Base-by-base conservation (phyloP, 2,797 vertebrate genomes). In the Cryptoblepharus egeriae region DNA sequence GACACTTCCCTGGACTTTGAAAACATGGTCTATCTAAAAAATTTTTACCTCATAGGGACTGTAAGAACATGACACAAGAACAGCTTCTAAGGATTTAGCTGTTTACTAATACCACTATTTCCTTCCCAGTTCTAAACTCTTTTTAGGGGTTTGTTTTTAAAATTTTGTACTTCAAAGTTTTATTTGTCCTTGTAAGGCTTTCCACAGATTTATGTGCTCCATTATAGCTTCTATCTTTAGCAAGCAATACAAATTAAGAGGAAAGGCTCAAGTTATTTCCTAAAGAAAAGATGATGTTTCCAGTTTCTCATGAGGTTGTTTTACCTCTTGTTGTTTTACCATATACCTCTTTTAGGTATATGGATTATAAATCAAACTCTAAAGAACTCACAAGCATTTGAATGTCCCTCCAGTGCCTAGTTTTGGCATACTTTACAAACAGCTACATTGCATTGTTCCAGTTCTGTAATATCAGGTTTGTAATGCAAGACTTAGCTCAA, bases 131-230 rank as follows among this genome's bases (percentile, higher is more conserved):
- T 67, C 63, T 58, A 49, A 64, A n/a, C 28, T 6, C 22, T 2
- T 58, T 16, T n/a, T n/a, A 0, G 32, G 26, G 55, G 35, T 77
- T 83, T 64, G 35, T 72, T 83, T 64, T 24, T n/a, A 11, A 30
- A 15, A 49, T 4, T 71, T 20, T 28, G 58, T 32, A 73, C 32
- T 57, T 58, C 60, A 78, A 57, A 16, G 45, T 78, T 72, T 78
- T 71, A 73, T 83, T 67, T 72, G 60, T 22, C 32, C n/a, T 77
- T 77, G 24, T 42, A 78, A 73, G 52, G 20, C n/a, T 72, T 55
- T 72, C 30, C 32, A 77, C n/a, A 78, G n/a, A 77, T 77, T n/a
- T 52, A 57, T 77, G 28, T 42, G 28, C 4, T 55, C 45, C 11
- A 76, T 64, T 73, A 67, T 13, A 6, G 49, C 58, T 78, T 72